Evolutionary conservation across 2,797 vertebrate species (phyloP).

Genomic region (Atherinosoma microstoma): DNA sequence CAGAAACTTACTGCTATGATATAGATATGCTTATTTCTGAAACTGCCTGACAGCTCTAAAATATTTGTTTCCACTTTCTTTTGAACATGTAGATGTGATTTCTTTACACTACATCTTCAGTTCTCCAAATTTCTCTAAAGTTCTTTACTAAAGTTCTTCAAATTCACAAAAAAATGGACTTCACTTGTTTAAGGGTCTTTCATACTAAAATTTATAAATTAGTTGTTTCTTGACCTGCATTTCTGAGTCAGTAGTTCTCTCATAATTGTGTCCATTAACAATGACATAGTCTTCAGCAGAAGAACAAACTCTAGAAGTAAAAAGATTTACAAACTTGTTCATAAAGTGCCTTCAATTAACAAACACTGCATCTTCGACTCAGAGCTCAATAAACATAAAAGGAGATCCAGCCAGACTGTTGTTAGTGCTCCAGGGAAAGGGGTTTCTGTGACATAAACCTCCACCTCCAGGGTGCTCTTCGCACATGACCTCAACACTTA

Average conservation of each 20-base stretch:
- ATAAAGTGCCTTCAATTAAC: constrained; percentile 35
- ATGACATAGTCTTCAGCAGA: not conserved
- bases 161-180: not conserved
- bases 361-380: constrained; percentile 14
- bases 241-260: not conserved
- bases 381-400: constrained; percentile 20
- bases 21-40: constrained; percentile 57
- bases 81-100: not conserved
- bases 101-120: not conserved
- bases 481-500: constrained; percentile 67
- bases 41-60: constrained; percentile 24
- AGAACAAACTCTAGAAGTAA: not conserved
- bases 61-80: not conserved
- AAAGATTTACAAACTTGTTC: not conserved
- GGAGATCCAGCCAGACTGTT: constrained; percentile 31
- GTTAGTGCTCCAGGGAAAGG: constrained; percentile 37
- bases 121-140: too few species aligned
- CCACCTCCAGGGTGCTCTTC: constrained; percentile 57
- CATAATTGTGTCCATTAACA: not conserved
- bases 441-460: constrained; percentile 61
- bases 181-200: not conserved
- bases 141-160: too few species aligned
- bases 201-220: not conserved
- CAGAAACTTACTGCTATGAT: constrained; percentile 18
- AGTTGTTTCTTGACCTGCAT: constrained; percentile 6